Evolutionary conservation across 2,797 vertebrate genomes (phyloP).

Genomic region (Paratrypauchen microcephalus): DNA sequence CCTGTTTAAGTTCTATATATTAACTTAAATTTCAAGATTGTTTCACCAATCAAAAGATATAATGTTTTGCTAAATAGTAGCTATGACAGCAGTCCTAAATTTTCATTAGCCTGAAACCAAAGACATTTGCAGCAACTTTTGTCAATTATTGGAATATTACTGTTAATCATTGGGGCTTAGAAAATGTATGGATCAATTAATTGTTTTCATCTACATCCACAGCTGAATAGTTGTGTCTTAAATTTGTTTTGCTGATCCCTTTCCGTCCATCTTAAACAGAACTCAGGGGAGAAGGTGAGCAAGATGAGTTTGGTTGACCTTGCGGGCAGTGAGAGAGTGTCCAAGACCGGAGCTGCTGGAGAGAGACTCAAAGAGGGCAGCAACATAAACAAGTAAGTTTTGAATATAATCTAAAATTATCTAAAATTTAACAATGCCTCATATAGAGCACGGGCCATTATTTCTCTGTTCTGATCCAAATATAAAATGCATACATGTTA

Average conservation of each 20-base stretch:
- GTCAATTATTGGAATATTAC: too few relatives aligned
- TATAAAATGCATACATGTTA: too few relatives aligned
- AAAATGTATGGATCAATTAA: neutral
- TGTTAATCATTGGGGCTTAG: too few relatives aligned
- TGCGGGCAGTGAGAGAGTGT: constrained; percentile 94
- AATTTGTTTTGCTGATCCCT: neutral
- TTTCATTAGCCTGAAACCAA: neutral
- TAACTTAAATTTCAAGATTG: too few relatives aligned
- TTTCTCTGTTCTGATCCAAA: neutral
- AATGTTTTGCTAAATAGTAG: too few relatives aligned
- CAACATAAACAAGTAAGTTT: constrained; percentile 95
- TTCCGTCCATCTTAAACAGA: constrained; percentile 71
- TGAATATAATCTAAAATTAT: neutral
- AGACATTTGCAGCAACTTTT: too few relatives aligned
- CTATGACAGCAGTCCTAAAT: too few relatives aligned
- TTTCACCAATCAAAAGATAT: too few relatives aligned
- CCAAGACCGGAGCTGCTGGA: constrained; percentile 95
- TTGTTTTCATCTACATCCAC: neutral
- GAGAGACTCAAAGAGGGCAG: constrained; percentile 97
- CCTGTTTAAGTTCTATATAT: too few relatives aligned
- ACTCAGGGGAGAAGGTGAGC: constrained; percentile 98
- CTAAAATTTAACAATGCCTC: neutral
- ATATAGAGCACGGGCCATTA: neutral
- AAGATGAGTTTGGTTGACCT: constrained; percentile 97
- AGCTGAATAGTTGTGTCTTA: neutral